Conservation (phyloP, 2,888 invertebrate species). For the Drosophila aldrichi region DNA sequence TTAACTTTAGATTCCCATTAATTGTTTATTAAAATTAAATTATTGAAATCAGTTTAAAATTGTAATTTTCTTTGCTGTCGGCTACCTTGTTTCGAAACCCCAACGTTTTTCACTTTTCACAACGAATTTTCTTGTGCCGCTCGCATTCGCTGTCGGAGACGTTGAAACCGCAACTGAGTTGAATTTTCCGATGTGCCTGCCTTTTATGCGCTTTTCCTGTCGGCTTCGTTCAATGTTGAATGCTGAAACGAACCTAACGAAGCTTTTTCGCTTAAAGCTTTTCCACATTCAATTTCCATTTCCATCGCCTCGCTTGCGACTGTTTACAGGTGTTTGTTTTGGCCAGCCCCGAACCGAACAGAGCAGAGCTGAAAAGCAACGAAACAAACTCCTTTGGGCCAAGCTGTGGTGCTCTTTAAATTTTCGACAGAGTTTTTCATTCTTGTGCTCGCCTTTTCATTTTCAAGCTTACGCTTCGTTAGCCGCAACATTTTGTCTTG, state of each 20-base stretch:
- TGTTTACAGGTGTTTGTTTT: constrained; percentile 78
- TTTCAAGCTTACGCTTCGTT: constrained; percentile 30
- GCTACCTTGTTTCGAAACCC: constrained; percentile 33
- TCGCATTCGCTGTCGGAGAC: constrained; percentile 50
- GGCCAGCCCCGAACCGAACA: constrained; percentile 16
- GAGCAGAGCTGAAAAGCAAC: neutral
- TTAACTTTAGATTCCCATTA: neutral
- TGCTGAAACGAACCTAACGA: constrained; percentile 57
- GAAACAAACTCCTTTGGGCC: constrained; percentile 16
- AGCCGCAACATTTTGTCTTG: constrained; percentile 41
- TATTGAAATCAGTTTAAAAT: neutral
- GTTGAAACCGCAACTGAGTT: constrained; percentile 76
- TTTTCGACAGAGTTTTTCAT: constrained; percentile 17
- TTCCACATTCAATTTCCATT: constrained; percentile 44
- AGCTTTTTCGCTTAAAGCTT: constrained; percentile 46
- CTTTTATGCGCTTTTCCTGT: constrained; percentile 68
- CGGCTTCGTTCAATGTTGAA: constrained; percentile 70
- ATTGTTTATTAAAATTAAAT: neutral
- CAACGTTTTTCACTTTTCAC: constrained; percentile 27
- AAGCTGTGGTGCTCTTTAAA: constrained; percentile 36
- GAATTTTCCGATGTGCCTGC: constrained; percentile 54
- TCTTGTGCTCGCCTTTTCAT: neutral
- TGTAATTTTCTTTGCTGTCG: constrained; percentile 2
- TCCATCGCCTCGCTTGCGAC: constrained; percentile 26
- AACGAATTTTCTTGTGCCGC: constrained; percentile 26